Percentiles rank a stretch among this genome's conserved stretches.
These are phyloP conservation scores for Chironomus tentans DNA, from an alignment of 2,888 invertebrate species.

Conservation along the genomic window DNA sequence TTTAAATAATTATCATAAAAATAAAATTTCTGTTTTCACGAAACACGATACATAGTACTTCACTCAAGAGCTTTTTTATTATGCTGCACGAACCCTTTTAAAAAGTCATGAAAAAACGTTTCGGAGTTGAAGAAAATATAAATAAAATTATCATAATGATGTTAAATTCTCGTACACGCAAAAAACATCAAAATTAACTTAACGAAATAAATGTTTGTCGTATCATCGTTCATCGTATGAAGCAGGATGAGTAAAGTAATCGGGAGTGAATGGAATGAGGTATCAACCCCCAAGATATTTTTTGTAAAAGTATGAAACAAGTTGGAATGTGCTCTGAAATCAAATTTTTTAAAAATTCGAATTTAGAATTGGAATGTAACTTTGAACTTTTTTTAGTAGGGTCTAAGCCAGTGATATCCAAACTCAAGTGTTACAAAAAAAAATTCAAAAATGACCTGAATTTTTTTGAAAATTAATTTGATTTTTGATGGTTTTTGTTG, in stretches of 20 bases:
- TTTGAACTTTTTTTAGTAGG: too few species aligned
- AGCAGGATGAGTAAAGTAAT: neutral
- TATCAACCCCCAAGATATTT: neutral
- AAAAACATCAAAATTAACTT: constrained; percentile 10
- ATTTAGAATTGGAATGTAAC: too few species aligned
- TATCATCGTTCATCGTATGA: neutral
- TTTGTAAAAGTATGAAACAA: too few species aligned
- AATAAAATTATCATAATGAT: constrained; percentile 10
- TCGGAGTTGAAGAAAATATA: neutral
- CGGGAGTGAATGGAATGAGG: neutral
- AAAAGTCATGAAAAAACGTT: neutral
- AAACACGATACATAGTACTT: neutral
- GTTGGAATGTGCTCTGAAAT: neutral
- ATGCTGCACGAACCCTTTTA: neutral
- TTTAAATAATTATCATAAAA: constrained; percentile 8
- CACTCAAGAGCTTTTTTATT: neutral
- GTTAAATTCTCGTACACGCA: constrained; percentile 10
- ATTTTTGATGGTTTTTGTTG: too few species aligned
- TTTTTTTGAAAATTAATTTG: too few species aligned
- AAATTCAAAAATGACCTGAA: too few species aligned
- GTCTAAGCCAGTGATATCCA: too few species aligned
- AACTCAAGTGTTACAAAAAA: too few species aligned
- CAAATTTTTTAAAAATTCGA: too few species aligned
- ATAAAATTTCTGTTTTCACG: neutral
- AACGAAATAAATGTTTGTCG: constrained; percentile 8